Evolutionary conservation across 2,888 invertebrate species (phyloP), one percentile per base, ranked within the genome.

Genomic region (Pammene fasciana): DNA sequence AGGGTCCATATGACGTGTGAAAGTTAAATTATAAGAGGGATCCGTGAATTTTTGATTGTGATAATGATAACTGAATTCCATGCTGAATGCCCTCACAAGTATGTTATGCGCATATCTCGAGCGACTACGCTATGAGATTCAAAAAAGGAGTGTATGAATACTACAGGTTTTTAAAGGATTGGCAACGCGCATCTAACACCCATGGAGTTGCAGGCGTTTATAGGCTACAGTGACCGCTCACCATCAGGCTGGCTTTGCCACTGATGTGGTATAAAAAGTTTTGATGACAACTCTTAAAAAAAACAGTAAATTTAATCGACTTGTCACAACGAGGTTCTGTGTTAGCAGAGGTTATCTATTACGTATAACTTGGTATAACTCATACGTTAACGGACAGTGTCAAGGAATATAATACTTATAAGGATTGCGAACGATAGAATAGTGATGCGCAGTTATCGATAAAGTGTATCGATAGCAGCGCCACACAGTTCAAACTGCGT

Each of bases 401-500:
- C 68, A 68, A 68, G 68, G 68, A 62, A 57, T 50, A 43, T n/a
- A n/a, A n/a, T n/a, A n/a, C n/a, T 48, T 11, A 55, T 68, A 62
- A 18, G 16, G 45, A 5, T 36, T 13, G 48, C 36, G n/a, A 52
- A 54, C 38, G 43, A 16, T 59, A 57, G 56, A 45, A 7, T 48
- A 48, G 48, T 45, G 57, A 52, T n/a, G 52, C 5, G 10, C 11
- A 4, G n/a, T 4, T 45, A 50, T 64, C 64, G 50, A 68, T 57
- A 13, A 10, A 50, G 56, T 26, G 1, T 64, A 45, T 55, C 54
- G 26, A 26, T 26, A 26, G 4, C 4, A 26, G 26, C 26, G 26
- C 26, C 1, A 26, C 26, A 1, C 26, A 26, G 1, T 4, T 26
- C 26, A 26, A 4, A 26, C 4, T 26, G 4, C 26, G 26, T 26